These are phyloP conservation scores for Drosophila equinoxialis DNA, from an alignment of 1,140 invertebrate species.

Conservation along the genomic window DNA sequence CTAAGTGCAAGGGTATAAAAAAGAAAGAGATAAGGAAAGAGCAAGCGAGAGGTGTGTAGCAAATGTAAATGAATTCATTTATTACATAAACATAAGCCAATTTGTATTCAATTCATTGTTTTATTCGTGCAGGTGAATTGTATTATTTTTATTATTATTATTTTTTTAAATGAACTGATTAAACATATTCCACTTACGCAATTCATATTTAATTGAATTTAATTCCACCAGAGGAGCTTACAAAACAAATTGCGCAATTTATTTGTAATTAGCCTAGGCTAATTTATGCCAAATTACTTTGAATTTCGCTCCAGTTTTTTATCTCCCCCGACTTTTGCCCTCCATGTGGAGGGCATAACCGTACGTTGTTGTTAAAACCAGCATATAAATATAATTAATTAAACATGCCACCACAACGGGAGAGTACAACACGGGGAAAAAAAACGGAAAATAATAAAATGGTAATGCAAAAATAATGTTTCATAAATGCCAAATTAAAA, in stretches of 20 bases:
- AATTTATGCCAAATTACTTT: constrained; percentile 61
- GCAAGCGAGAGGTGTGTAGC: neutral
- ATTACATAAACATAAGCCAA: constrained; percentile 26
- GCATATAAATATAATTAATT: constrained; percentile 50
- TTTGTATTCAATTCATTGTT: constrained; percentile 47
- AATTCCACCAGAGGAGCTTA: constrained; percentile 29
- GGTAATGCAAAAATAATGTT: constrained; percentile 53
- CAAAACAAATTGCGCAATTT: constrained; percentile 63
- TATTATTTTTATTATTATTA: too few relatives aligned
- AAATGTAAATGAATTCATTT: constrained; percentile 9
- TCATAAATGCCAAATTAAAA: constrained; percentile 60
- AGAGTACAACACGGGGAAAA: neutral
- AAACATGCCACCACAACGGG: constrained; percentile 21
- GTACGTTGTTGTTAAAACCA: constrained; percentile 51
- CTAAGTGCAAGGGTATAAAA: too few relatives aligned
- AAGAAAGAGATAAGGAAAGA: neutral
- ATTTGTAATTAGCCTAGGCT: constrained; percentile 66
- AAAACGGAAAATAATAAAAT: constrained; percentile 11
- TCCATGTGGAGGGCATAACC: constrained; percentile 14
- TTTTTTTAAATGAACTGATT: constrained; percentile 19
- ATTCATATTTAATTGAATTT: constrained; percentile 36
- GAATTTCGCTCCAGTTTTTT: constrained; percentile 14
- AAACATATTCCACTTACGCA: constrained; percentile 7
- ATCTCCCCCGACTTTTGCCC: too few relatives aligned
- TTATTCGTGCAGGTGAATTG: constrained; percentile 2